Conservation (phyloP, 2,113 vertebrate genomes). For the Dissostichus mawsoni region DNA sequence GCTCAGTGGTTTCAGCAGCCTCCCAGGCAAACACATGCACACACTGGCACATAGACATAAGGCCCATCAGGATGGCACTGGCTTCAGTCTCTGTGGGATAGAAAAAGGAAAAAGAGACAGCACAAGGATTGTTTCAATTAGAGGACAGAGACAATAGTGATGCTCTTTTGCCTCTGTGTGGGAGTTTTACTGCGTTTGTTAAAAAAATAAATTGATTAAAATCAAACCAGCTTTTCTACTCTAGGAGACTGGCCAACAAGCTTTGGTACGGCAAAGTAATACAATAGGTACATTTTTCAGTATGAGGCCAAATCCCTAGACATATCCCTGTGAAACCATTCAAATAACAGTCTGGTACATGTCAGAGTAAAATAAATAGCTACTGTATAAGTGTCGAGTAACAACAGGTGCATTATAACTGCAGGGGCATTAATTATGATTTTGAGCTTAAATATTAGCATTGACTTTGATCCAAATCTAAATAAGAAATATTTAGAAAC, state of each 20-base stretch:
- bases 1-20: slow-evolving; percentile 80
- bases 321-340: slow-evolving; percentile 19
- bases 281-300: not conserved
- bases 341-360: slow-evolving; percentile 12
- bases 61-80: slow-evolving; percentile 58
- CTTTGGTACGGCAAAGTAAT: not conserved
- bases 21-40: slow-evolving; percentile 64
- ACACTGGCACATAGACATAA: slow-evolving; percentile 52
- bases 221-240: slow-evolving; percentile 22
- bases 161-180: slow-evolving; percentile 19
- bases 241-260: not conserved
- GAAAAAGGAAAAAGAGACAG: slow-evolving; percentile 46
- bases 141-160: slow-evolving; percentile 45
- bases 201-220: slow-evolving; percentile 6
- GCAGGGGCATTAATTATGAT: slow-evolving; percentile 21
- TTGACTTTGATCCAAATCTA: not conserved
- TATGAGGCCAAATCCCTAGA: not conserved
- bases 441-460: not conserved
- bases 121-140: slow-evolving; percentile 54
- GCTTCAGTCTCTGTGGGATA: slow-evolving; percentile 39
- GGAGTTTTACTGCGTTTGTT: slow-evolving; percentile 29
- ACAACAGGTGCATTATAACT: slow-evolving; percentile 16
- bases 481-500: not conserved
- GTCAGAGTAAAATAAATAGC: slow-evolving; percentile 11
- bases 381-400: slow-evolving; percentile 20